Evolutionary conservation across 2,797 vertebrate genomes (phyloP).

Genomic region (Coreius guichenoti): DNA sequence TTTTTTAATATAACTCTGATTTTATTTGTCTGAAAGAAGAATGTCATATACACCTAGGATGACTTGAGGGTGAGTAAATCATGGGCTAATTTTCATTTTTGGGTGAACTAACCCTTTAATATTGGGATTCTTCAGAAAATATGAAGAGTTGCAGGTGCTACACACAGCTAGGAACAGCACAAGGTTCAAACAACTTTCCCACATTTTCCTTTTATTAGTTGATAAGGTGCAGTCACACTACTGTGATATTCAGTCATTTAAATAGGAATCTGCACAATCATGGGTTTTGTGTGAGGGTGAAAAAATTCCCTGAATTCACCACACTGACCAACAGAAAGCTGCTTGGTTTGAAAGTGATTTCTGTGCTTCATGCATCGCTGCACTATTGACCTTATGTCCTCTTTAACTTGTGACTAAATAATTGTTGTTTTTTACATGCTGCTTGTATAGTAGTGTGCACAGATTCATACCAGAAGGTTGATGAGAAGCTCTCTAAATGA

Average conservation of each 20-base stretch:
- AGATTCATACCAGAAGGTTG: conserved; percentile 85
- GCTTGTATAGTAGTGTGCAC: neutral
- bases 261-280: neutral
- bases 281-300: neutral
- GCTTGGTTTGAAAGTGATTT: too few relatives aligned
- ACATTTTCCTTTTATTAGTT: neutral
- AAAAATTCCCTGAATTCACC: neutral
- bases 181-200: neutral
- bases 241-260: neutral
- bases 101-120: neutral
- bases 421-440: neutral
- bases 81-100: too few relatives aligned
- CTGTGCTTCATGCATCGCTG: neutral
- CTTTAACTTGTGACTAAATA: neutral
- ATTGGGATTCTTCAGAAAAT: neutral
- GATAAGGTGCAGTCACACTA: neutral
- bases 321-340: too few relatives aligned
- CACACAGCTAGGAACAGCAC: neutral
- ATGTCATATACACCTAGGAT: too few relatives aligned
- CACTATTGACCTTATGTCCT: neutral
- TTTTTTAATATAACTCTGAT: too few relatives aligned
- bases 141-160: neutral
- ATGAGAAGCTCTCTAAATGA: conserved; percentile 94
- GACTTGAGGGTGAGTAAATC: too few relatives aligned
- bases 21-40: too few relatives aligned